A percentile compares a stretch with the other conserved stretches of the same genome.
These are phyloP conservation scores for Mormyrus proboscirostris DNA, from an alignment of 2,797 vertebrate genomes.

Conservation along the genomic window DNA sequence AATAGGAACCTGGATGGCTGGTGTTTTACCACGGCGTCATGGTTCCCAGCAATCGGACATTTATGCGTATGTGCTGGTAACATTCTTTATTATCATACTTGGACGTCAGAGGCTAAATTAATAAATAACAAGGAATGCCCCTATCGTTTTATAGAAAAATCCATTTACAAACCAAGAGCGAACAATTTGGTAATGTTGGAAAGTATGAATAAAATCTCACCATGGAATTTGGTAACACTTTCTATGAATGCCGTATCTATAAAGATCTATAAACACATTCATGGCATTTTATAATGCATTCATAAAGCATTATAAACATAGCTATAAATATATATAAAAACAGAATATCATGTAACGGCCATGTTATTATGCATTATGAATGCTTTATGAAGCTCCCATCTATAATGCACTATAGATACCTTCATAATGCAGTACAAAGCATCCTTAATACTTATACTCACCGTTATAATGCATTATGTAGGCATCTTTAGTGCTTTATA, in stretches of 20 bases:
- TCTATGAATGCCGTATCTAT: background rate
- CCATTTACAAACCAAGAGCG: background rate
- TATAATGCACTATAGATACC: background rate
- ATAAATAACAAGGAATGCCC: background rate
- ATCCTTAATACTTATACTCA: background rate
- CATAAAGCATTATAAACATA: background rate
- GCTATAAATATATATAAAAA: background rate
- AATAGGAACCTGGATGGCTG: background rate
- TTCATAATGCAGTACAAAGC: background rate
- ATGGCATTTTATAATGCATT: background rate
- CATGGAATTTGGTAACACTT: background rate
- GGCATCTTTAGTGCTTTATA: background rate
- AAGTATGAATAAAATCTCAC: background rate
- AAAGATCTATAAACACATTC: background rate
- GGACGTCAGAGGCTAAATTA: background rate
- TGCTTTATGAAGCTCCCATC: background rate
- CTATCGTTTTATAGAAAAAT: background rate
- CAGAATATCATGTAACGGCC: background rate
- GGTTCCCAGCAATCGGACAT: background rate
- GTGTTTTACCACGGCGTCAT: background rate
- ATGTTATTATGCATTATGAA: background rate
- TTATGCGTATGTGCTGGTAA: background rate
- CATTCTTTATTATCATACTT: background rate
- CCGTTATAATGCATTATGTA: background rate
- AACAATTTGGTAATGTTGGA: background rate